These are phyloP conservation scores for Phasianus colchicus DNA, from an alignment of 2,113 vertebrate genomes.

Conservation along the genomic window DNA sequence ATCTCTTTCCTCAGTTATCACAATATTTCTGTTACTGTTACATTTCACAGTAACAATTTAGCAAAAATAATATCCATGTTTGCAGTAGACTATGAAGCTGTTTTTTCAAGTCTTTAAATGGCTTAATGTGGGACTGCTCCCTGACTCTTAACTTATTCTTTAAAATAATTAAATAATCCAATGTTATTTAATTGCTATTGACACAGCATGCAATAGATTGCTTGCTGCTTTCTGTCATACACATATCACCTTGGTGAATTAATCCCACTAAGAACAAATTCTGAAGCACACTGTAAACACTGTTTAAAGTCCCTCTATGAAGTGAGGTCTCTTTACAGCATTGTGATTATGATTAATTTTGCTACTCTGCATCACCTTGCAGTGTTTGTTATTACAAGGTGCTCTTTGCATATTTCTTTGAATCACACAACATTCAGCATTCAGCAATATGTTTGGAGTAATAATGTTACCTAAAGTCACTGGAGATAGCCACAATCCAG, in stretches of 20 bases:
- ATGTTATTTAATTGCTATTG: neutral
- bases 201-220: neutral
- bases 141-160: neutral
- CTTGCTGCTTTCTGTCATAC: neutral
- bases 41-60: neutral
- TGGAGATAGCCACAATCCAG: neutral
- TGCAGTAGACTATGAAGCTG: neutral
- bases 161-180: neutral
- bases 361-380: neutral
- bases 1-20: neutral
- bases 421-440: neutral
- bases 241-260: neutral
- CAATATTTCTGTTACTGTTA: neutral
- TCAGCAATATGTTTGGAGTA: neutral
- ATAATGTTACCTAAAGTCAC: neutral
- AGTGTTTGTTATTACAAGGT: rapidly evolving
- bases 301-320: neutral
- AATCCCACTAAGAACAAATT: neutral
- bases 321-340: neutral
- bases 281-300: neutral
- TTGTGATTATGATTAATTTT: rapidly evolving
- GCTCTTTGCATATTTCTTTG: neutral
- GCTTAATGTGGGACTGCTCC: neutral
- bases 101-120: neutral
- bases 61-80: neutral